Base-by-base conservation (phyloP, 2,888 invertebrate genomes). In the Aphidius colemani region DNA sequence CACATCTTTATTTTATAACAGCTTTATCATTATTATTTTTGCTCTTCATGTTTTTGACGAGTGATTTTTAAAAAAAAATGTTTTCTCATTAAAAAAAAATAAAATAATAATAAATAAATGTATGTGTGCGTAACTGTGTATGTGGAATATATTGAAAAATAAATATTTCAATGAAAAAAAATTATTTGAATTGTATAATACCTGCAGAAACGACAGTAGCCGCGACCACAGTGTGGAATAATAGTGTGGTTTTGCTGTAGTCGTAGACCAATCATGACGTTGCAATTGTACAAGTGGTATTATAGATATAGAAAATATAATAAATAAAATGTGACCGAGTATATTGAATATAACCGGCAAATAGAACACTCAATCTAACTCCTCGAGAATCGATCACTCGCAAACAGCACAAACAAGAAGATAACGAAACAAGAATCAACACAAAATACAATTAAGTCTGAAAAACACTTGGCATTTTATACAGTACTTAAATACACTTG, bases 151-250 rank as follows among this genome's bases (percentile, higher is more conserved):
- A 46, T 46, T 46, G 46, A 48, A 57, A 57, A 30, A 57, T 57
- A 57, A 57, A 56, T 56, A 8, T 30, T 13, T 7, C 18, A 39
- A 11, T 8, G 30, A 48, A 48, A 10, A 11, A 48, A n/a, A 57
- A 48, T 63, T 11, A 46, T 41, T 46, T 18, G 60, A 53, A 51
- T 50, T 59, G 53, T 61, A 58, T 48, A 65, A 64, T 78, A 78
- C 78, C 78, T 78, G 78, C 78, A 77, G 66, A 77, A 74, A 50
- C 74, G 74, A 69, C 78, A 78, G 70, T 74, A 74, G 64, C 74
- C 75, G 56, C 73, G 76, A 68, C 75, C 76, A 70, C 78, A 78
- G 66, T 78, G 75, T 65, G 73, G 70, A 65, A 76, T 72, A 43
- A 73, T 64, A n/a, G 72, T 66, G 49, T 71, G 71, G 10, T 72